Evolutionary conservation across 2,113 vertebrate species (phyloP).

Genomic region (Pedetes capensis): DNA sequence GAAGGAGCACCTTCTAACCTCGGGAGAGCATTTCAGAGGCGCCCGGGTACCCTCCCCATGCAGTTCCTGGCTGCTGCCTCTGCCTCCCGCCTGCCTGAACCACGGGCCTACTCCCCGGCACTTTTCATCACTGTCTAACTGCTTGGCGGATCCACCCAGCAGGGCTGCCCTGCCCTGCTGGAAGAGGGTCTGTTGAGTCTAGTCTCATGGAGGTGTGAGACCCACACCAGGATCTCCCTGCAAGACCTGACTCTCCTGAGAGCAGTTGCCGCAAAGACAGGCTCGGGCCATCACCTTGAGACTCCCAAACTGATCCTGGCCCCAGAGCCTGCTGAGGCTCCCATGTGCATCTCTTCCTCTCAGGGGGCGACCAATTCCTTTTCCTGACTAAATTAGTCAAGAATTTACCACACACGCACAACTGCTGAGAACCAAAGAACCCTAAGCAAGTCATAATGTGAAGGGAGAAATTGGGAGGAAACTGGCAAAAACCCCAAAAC

Average conservation of each 20-base stretch:
- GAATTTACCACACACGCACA: neutral
- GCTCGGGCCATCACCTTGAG: fast-evolving
- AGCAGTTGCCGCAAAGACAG: too few species aligned
- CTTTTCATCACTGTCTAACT: neutral
- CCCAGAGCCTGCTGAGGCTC: neutral
- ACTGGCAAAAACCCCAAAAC: too few species aligned
- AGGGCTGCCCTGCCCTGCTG: too few species aligned
- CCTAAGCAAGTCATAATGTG: neutral
- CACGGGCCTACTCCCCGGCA: neutral
- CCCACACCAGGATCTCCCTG: neutral
- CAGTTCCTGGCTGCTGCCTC: neutral
- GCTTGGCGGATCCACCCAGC: neutral
- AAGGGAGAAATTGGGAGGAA: too few species aligned
- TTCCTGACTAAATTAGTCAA: neutral
- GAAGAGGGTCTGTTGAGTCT: neutral
- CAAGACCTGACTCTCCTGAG: neutral
- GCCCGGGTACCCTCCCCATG: too few species aligned
- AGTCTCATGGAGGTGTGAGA: fast-evolving
- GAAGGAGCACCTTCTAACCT: too few species aligned
- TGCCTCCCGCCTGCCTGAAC: neutral
- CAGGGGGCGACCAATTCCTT: neutral
- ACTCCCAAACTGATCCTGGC: neutral
- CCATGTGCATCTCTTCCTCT: neutral
- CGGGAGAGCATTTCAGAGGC: neutral
- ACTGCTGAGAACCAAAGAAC: neutral